Conservation (phyloP, 2,797 vertebrate genomes). For the Anabacerthia variegaticeps region DNA sequence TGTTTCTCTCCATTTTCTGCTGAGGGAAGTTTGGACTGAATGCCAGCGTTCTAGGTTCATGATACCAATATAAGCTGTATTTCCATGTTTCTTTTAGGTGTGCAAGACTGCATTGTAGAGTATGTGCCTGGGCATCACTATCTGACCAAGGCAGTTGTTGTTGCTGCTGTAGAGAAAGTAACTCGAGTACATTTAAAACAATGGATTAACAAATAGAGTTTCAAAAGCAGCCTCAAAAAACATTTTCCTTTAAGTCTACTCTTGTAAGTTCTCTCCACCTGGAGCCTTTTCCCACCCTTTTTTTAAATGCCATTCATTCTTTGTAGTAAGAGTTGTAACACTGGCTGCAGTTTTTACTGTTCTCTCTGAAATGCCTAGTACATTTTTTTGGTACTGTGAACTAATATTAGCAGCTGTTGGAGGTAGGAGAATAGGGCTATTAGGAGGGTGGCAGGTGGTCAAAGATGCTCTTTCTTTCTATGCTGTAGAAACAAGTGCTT, state of each 20-base stretch:
- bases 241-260: fast-evolving
- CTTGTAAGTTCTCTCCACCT: neutral
- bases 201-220: neutral
- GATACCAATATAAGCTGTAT: neutral
- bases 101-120: neutral
- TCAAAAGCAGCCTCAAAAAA: neutral
- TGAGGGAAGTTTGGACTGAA: neutral
- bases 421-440: neutral
- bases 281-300: neutral
- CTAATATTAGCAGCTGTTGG: neutral
- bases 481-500: neutral
- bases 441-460: neutral
- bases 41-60: neutral
- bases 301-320: neutral
- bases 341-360: neutral
- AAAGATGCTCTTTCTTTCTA: neutral
- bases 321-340: neutral
- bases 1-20: neutral
- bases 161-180: neutral
- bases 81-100: neutral
- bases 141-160: neutral
- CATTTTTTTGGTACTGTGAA: neutral
- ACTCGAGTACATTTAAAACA: neutral
- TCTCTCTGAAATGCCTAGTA: neutral
- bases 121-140: neutral